Base-by-base conservation (phyloP, 2,888 invertebrate species). In the Dusona sp. region DNA sequence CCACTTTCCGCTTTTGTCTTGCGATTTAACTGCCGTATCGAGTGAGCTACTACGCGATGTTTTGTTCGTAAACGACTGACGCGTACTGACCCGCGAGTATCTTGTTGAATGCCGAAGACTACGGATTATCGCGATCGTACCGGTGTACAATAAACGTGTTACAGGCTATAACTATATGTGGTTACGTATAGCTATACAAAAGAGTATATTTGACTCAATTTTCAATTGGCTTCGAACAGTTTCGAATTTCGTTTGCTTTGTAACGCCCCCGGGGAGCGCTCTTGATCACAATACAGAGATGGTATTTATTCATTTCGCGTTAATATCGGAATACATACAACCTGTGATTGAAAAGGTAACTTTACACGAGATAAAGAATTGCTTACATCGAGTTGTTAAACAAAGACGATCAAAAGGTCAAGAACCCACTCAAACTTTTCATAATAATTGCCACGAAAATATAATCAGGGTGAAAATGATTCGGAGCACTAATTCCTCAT, bases 91-190 rank as follows among this genome's bases (percentile, higher is more conserved):
- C 87, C 75, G 48, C 72, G 68, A 82, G 57, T 68, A 70, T 78
- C 84, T 83, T 85, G 72, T 83, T 74, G 83, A 68, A 70, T 84
- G 84, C 84, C 61, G 84, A 87, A 87, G 87, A 81, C 79, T 87
- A 81, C 77, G 83, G 87, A 88, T 89, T 88, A 88, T 88, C 89
- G 85, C 77, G 80, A 87, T 87, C 81, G 87, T 80, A 61, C 82
- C 83, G 77, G 86, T 80, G 79, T 83, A 72, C 54, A 73, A 65
- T 79, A 64, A 73, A 64, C 73, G 42, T 48, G 38, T 29, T 2
- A 48, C 36, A 4, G 16, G 54, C 11, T 42, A 61, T 61, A 57
- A 6, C 38, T 42, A 38, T 57, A 57, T 38, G 13, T 38, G 16
- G 19, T 3, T 42, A 45, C 57, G 33, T 67, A 67, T 67, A 25